A percentile compares a stretch with the other conserved stretches of the same genome.
Conservation (phyloP, 2,113 vertebrate genomes). For the Tilapia sparmanii region DNA sequence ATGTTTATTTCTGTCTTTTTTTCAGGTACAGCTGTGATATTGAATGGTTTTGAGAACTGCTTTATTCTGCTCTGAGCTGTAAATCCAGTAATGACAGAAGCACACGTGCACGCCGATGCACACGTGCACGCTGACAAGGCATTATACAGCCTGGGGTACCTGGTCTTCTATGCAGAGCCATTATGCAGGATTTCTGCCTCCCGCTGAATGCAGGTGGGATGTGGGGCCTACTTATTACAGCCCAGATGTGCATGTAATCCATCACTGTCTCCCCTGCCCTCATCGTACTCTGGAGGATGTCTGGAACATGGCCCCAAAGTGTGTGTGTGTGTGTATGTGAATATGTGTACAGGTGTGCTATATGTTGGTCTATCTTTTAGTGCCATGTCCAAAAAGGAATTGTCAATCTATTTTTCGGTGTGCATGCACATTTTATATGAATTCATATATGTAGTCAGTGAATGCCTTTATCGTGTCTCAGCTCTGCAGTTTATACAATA, state of each 20-base stretch:
- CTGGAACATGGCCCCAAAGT: slow-evolving; percentile 38
- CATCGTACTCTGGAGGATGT: slow-evolving; percentile 60
- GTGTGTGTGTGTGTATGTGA: neutral
- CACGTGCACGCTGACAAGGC: slow-evolving; percentile 54
- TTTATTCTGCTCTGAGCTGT: slow-evolving; percentile 30
- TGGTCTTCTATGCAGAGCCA: slow-evolving; percentile 59
- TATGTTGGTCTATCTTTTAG: neutral
- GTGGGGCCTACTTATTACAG: slow-evolving; percentile 71
- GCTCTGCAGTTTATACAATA: slow-evolving; percentile 18
- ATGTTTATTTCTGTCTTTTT: neutral
- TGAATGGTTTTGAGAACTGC: neutral
- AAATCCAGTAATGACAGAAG: slow-evolving; percentile 50
- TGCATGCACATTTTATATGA: neutral
- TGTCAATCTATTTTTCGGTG: neutral
- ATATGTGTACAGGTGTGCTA: neutral
- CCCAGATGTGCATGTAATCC: slow-evolving; percentile 68
- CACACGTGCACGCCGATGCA: neutral
- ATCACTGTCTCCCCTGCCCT: slow-evolving; percentile 63
- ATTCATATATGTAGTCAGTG: neutral
- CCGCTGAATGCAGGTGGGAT: slow-evolving; percentile 68
- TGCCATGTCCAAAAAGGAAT: neutral
- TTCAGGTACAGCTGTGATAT: neutral
- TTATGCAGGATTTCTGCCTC: slow-evolving; percentile 59
- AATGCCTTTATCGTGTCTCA: neutral
- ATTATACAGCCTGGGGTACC: slow-evolving; percentile 50